Base-by-base conservation (phyloP, 2,888 invertebrate genomes). In the Apotomis betuletana region DNA sequence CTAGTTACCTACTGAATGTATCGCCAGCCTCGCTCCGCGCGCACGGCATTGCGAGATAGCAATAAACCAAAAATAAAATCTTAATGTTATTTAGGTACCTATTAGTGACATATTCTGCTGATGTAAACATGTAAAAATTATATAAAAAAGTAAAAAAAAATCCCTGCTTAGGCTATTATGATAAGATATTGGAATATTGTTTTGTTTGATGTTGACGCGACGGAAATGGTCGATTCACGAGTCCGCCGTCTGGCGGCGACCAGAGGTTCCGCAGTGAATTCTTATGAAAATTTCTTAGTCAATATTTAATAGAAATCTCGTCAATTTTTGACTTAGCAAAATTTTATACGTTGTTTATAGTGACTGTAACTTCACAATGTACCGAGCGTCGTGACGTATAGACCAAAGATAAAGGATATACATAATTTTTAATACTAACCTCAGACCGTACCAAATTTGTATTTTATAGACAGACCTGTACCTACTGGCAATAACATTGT, bases 241-340 rank as follows among this genome's bases (percentile, higher is more conserved):
- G 83, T 81, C 80, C 80, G 77, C 76, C 59, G 46, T 78, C 79
- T 82, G 79, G 80, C 81, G 79, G 78, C 79, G 82, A 81, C 83
- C 83, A 83, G 84, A 85, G 85, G 81, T 85, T 89, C 89, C 89
- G 88, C 88, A 89, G 91, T 91, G 90, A 87, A 91, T 89, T 92
- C 93, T 92, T 93, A 93, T 92, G 92, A 92, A 90, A 89, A 89
- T 89, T 87, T 91, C 89, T 91, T 93, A 92, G 93, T 92, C 93
- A 92, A 93, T 93, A 92, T 88, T 84, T 85, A 85, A 90, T 90
- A 90, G 87, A 89, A 91, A 91, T 90, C 87, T 89, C 86, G 93
- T 93, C 92, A 92, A 93, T 92, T 93, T 92, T 90, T 92, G 92
- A 93, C 92, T 89, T 92, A 93, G 92, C 90, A 89, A 92, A 93